Percentiles rank a stretch among this genome's conserved stretches.
phyloP scores from a whole-genome alignment of 2,888 invertebrate species.

The Eupithecia exiguata region DNA sequence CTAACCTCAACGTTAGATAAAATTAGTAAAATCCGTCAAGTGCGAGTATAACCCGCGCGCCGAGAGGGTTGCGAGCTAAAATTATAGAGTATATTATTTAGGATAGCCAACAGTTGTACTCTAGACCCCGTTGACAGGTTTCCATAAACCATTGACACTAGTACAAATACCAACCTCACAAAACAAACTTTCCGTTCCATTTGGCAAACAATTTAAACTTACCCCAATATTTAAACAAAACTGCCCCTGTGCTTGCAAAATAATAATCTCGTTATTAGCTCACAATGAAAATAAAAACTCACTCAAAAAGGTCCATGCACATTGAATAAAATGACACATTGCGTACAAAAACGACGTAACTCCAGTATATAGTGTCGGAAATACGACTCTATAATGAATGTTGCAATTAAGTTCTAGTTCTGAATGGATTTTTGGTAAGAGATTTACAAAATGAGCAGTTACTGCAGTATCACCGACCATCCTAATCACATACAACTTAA shows the following conservation, averaged over 20 bases:
- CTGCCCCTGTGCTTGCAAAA: slow-evolving; percentile 57
- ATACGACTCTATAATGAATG: slow-evolving; percentile 21
- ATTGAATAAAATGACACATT: slow-evolving; percentile 49
- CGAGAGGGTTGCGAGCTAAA: too few relatives aligned
- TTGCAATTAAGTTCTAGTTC: slow-evolving; percentile 36
- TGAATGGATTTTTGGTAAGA: slow-evolving; percentile 22
- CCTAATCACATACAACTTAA: slow-evolving; percentile 31
- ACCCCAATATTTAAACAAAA: slow-evolving; percentile 72
- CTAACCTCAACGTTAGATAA: neutral
- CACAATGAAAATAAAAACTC: slow-evolving; percentile 74
- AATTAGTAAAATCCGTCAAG: neutral
- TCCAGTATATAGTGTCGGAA: slow-evolving; percentile 29
- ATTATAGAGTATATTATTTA: neutral
- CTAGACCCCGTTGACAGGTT: neutral
- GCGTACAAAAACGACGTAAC: slow-evolving; percentile 42
- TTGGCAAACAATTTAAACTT: slow-evolving; percentile 49
- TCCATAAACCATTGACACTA: neutral
- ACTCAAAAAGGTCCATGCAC: slow-evolving; percentile 62
- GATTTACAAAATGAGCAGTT: slow-evolving; percentile 55
- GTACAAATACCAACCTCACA: slow-evolving; percentile 25
- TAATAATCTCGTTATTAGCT: slow-evolving; percentile 74
- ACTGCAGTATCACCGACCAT: slow-evolving; percentile 54
- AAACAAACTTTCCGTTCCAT: slow-evolving; percentile 55
- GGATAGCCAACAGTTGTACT: neutral
- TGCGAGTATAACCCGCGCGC: too few relatives aligned